These are phyloP conservation scores for Megalops atlanticus DNA, from an alignment of 2,113 vertebrate genomes.

Conservation along the genomic window DNA sequence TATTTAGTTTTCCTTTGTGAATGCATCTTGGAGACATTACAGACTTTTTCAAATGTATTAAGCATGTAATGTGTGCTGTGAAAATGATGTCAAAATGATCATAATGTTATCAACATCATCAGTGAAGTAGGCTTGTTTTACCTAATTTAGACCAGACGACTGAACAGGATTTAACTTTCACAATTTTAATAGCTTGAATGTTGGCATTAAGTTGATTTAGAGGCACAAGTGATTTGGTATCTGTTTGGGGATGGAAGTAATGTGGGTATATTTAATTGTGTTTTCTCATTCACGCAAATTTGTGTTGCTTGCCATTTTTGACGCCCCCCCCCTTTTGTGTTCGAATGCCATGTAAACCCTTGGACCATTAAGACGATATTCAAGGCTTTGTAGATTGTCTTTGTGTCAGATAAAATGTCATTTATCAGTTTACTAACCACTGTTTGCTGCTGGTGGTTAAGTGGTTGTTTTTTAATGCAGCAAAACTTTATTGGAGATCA, in stretches of 20 bases:
- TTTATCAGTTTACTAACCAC: too few relatives aligned
- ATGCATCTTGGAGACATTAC: too few relatives aligned
- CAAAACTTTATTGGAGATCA: not conserved
- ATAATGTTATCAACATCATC: not conserved
- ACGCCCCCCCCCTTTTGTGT: slow-evolving; percentile 40
- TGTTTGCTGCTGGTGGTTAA: not conserved
- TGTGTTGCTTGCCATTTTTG: slow-evolving; percentile 54
- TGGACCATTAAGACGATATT: not conserved
- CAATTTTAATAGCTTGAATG: slow-evolving; percentile 64
- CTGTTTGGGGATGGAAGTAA: slow-evolving; percentile 54
- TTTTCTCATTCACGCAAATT: slow-evolving; percentile 46
- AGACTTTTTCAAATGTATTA: too few relatives aligned
- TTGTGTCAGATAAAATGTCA: not conserved
- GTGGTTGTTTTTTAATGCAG: not conserved
- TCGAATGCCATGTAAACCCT: not conserved
- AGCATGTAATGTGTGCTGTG: too few relatives aligned
- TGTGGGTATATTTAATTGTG: slow-evolving; percentile 46
- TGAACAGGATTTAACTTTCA: slow-evolving; percentile 76
- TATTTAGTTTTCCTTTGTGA: not conserved
- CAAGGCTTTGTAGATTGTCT: not conserved
- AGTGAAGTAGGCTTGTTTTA: not conserved
- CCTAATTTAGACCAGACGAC: slow-evolving; percentile 1
- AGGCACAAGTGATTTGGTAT: slow-evolving; percentile 59
- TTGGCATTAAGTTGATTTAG: slow-evolving; percentile 69
- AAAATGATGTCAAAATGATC: not conserved